These are phyloP conservation scores for Hemicentrotus pulcherrimus DNA, from an alignment of 35 echinoderm and acorn worm genomes.

Conservation along the genomic window DNA sequence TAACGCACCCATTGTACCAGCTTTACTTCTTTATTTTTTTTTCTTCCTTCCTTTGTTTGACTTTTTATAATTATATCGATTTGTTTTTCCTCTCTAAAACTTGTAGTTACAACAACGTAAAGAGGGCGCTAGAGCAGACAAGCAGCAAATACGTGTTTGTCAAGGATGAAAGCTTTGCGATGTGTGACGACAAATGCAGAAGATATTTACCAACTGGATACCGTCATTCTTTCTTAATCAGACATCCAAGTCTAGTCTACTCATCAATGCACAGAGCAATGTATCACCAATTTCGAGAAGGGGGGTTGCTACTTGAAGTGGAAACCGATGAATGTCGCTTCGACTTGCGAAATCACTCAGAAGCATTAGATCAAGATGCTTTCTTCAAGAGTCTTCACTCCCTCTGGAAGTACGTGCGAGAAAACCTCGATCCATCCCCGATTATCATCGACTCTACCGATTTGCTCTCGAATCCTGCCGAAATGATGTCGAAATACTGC, in stretches of 20 bases:
- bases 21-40: no score
- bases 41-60: no score
- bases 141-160: conserved; percentile 7
- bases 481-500: neutral
- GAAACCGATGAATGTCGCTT: neutral
- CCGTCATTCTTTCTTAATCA: neutral
- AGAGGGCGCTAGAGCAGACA: neutral
- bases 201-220: neutral
- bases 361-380: neutral
- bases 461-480: neutral
- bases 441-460: neutral
- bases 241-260: neutral
- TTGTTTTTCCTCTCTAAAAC: no score
- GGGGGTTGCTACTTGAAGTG: neutral
- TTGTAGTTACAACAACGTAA: neutral
- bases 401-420: neutral
- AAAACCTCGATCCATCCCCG: neutral
- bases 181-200: neutral
- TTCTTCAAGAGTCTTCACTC: neutral
- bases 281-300: neutral
- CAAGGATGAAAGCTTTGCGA: neutral
- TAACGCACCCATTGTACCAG: no score
- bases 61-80: no score
- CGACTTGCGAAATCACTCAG: neutral
- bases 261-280: neutral